Conservation (phyloP, 2,888 invertebrate species). For the Gortyna flavago region DNA sequence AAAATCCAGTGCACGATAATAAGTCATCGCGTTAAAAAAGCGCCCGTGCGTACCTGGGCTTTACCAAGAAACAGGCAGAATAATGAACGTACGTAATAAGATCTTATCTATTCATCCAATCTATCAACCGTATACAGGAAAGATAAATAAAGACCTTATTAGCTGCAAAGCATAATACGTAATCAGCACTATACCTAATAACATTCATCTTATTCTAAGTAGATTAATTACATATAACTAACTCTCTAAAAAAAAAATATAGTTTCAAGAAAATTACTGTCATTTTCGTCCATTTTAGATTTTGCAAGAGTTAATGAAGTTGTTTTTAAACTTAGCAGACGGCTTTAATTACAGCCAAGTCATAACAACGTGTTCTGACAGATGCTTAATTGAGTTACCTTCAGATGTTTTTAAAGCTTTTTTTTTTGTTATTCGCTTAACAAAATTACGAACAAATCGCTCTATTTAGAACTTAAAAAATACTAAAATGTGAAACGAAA, state of each 20-base stretch:
- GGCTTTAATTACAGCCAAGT: constrained; percentile 59
- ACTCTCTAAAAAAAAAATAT: constrained; percentile 20
- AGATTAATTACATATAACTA: background rate
- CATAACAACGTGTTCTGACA: constrained; percentile 59
- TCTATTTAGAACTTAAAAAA: background rate
- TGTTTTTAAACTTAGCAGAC: constrained; percentile 63
- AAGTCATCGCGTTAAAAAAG: background rate
- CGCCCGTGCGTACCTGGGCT: background rate
- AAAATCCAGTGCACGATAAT: background rate
- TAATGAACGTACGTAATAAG: background rate
- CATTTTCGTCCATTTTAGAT: constrained; percentile 39
- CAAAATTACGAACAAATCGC: constrained; percentile 7
- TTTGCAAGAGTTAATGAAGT: constrained; percentile 58
- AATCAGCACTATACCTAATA: background rate
- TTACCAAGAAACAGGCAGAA: background rate
- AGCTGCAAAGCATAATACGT: background rate
- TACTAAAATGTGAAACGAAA: background rate
- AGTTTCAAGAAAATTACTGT: constrained; percentile 30
- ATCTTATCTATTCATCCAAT: background rate
- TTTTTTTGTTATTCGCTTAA: constrained; percentile 4
- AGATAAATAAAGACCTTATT: background rate
- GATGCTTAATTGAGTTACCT: constrained; percentile 58
- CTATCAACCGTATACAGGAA: background rate
- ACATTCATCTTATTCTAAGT: background rate
- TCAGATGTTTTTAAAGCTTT: constrained; percentile 23